Base-by-base conservation (phyloP, 92 coral and sea anemone species). In the Heliopora coerulea region DNA sequence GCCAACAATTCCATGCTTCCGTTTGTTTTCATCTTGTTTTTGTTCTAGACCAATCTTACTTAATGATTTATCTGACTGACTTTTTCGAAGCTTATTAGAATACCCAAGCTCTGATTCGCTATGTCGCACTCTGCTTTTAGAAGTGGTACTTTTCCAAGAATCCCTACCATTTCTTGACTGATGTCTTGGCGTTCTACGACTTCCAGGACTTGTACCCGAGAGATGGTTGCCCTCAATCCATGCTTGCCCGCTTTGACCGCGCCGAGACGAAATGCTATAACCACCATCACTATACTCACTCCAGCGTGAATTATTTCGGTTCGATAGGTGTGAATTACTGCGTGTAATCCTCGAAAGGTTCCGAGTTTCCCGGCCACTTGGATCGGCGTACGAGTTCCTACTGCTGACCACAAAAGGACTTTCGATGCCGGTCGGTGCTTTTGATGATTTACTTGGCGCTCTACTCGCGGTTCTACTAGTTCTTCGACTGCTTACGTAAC, bases 281-380 rank as follows among this genome's bases (percentile, higher is more conserved):
- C 96, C 96, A 25, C 80, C 91, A 7, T 50, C 83, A 37, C 91
- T 87, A 58, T 67, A 74, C 27, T 25, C 25, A 44, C 85, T 84
- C 96, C 91, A 89, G 28, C 89, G 83, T 24, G 96, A 72, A 86
- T 90, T 83, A 59, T 86, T 89, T 60, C 91, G 81, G 1, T 79
- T 61, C 3, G 85, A 59, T 7, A 86, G 72, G 20, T 74, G 79
- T 27, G 91, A 83, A 9, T 78, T 83, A 31, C 67, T 50, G 17
- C 91, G 37, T 12, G 74, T n/a, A 12, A 52, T 27, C 57, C 20
- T 44, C 59, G 74, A 67, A 52, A 58, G 74, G 34, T 44, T 67
- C 21, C 74, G 74, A 4, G 74, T 67, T 19, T 67, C 74, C 11
- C 74, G 74, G 20, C 58, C 74, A 41, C 74, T 49, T 0, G 74